phyloP scores from a whole-genome alignment of 2,113 vertebrate species.

The Ceyx margarethae region DNA sequence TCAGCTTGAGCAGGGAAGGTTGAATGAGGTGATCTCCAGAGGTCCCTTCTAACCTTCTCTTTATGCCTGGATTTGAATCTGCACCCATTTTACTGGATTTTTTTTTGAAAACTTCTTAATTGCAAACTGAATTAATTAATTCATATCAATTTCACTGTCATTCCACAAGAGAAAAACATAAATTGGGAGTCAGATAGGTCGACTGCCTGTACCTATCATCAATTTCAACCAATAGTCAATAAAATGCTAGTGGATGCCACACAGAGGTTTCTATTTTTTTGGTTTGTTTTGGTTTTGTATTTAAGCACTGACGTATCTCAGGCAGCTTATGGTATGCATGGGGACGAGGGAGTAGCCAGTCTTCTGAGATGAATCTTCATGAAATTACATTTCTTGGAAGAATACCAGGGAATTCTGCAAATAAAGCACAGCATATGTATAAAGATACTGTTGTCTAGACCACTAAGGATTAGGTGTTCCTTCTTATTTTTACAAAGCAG shows the following conservation, averaged over 20 bases:
- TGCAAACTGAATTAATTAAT: not conserved
- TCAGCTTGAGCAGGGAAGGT: not conserved
- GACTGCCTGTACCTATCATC: not conserved
- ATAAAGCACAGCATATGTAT: constrained; percentile 32
- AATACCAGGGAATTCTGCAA: constrained; percentile 52
- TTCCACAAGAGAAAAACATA: not conserved
- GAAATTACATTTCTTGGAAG: constrained; percentile 55
- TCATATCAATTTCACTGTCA: not conserved
- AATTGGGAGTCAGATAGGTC: not conserved
- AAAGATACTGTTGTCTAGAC: constrained; percentile 50
- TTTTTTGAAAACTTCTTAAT: not conserved
- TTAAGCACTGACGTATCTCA: not conserved
- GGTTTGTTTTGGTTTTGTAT: constrained; percentile 1
- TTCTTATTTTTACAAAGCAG: constrained; percentile 11
- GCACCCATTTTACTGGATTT: not conserved
- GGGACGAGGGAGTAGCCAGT: not conserved
- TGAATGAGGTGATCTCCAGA: not conserved
- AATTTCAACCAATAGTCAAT: not conserved
- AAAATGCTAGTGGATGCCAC: not conserved
- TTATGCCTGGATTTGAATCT: not conserved
- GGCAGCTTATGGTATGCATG: not conserved
- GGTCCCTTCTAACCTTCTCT: not conserved
- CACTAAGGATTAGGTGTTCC: constrained; percentile 66
- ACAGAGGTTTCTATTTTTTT: not conserved
- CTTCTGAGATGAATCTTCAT: constrained; percentile 47